Evolutionary conservation across 1,140 invertebrate genomes (phyloP).

Genomic region (Sinella curviseta): DNA sequence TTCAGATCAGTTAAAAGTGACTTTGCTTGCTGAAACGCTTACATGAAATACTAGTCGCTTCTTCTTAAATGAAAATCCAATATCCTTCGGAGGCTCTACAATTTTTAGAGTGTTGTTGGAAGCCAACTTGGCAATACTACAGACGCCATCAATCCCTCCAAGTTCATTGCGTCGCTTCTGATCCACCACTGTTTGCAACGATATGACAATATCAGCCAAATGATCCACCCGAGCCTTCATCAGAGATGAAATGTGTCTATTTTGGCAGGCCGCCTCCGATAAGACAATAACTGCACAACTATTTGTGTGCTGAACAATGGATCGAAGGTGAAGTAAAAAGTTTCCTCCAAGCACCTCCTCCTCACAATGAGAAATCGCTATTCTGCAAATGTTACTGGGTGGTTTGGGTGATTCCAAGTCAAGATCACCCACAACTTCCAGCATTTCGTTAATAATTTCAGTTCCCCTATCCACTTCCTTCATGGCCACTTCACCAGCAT

Average conservation of each 20-base stretch:
- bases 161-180: conserved; percentile 41
- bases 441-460: conserved; percentile 30
- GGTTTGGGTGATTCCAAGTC: not conserved
- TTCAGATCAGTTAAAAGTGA: not conserved
- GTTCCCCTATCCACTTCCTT: conserved; percentile 20
- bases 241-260: no score
- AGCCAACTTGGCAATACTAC: conserved; percentile 37
- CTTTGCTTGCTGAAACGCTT: conserved; percentile 2
- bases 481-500: not conserved
- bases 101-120: conserved; percentile 42
- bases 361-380: conserved; percentile 46
- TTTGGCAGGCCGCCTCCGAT: conserved; percentile 14
- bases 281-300: conserved; percentile 41
- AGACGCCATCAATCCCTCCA: conserved; percentile 47
- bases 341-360: conserved; percentile 30
- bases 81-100: conserved; percentile 34
- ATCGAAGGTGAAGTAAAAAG: conserved; percentile 38
- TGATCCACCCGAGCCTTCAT: conserved; percentile 25
- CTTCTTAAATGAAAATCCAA: conserved; percentile 46
- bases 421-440: not conserved
- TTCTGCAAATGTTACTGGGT: conserved; percentile 32
- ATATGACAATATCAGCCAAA: conserved; percentile 43
- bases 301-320: conserved; percentile 40
- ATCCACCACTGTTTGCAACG: conserved; percentile 37
- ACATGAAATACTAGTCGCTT: conserved; percentile 46